Evolutionary conservation across 2,113 vertebrate genomes (phyloP).

Genomic region (Megaceryle torquata): DNA sequence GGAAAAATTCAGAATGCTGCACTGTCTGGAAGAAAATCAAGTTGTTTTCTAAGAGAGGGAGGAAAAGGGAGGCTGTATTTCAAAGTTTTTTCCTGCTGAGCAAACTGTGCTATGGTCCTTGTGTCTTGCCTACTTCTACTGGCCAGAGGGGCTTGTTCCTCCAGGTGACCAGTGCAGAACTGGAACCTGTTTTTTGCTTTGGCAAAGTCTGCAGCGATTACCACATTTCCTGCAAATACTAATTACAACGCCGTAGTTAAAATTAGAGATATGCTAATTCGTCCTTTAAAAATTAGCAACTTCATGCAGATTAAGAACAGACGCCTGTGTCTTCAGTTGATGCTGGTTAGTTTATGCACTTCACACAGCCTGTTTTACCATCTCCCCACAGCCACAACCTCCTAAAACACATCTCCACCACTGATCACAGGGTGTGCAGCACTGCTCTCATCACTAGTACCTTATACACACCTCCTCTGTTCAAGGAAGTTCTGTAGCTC

Average conservation of each 20-base stretch:
- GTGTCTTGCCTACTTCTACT: not conserved
- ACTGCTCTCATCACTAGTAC: not conserved
- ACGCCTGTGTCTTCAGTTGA: not conserved
- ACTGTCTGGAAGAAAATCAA: not conserved
- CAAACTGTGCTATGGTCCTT: not conserved
- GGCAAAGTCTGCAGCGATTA: not conserved
- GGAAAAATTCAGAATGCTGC: not conserved
- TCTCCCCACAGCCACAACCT: not conserved
- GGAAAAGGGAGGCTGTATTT: not conserved
- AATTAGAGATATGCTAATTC: slow-evolving; percentile 33
- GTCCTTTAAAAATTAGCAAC: slow-evolving; percentile 35
- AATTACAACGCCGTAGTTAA: slow-evolving; percentile 3
- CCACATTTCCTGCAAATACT: not conserved
- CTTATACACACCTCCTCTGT: not conserved
- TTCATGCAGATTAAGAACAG: slow-evolving; percentile 20
- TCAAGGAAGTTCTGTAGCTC: not conserved
- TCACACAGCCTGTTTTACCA: not conserved
- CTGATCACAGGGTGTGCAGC: not conserved
- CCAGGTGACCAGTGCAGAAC: not conserved
- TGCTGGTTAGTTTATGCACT: not conserved
- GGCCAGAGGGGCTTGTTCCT: not conserved
- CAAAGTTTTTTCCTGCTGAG: not conserved
- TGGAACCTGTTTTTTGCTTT: not conserved
- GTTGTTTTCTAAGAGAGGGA: not conserved
- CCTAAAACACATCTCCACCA: not conserved